phyloP scores from a whole-genome alignment of 2,888 invertebrate species.

The Nephrotoma flavescens region DNA sequence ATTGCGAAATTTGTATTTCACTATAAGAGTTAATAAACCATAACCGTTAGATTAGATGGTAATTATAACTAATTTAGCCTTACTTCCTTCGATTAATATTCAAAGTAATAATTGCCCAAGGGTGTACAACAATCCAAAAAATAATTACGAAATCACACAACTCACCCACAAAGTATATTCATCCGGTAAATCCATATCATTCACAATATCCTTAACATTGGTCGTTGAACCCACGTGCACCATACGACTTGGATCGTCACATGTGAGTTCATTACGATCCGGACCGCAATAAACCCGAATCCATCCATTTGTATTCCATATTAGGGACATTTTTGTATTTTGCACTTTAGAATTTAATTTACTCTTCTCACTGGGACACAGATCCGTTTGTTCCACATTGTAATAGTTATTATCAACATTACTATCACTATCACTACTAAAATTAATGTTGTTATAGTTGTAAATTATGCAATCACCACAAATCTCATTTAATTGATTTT shows the following conservation, averaged over 20 bases:
- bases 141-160: not conserved
- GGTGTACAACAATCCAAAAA: not conserved
- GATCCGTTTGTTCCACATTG: not conserved
- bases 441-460: not conserved
- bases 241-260: conserved; percentile 16
- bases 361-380: not conserved
- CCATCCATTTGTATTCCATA: conserved; percentile 13
- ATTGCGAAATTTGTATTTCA: not conserved
- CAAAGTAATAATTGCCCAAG: not conserved
- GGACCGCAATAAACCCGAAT: conserved; percentile 15
- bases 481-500: conserved; percentile 5
- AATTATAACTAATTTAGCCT: not conserved
- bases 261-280: conserved; percentile 13
- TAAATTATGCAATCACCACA: not conserved
- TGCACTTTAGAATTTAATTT: not conserved
- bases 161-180: conserved; percentile 14
- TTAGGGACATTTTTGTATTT: conserved; percentile 3
- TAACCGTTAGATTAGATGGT: not conserved
- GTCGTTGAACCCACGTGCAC: conserved; percentile 12
- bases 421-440: not conserved
- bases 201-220: conserved; percentile 11
- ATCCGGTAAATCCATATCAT: conserved; percentile 13
- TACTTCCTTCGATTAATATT: not conserved
- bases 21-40: not conserved
- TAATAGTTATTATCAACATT: not conserved